phyloP scores from a whole-genome alignment of 2,888 invertebrate genomes.

The Dryobotodes eremita region DNA sequence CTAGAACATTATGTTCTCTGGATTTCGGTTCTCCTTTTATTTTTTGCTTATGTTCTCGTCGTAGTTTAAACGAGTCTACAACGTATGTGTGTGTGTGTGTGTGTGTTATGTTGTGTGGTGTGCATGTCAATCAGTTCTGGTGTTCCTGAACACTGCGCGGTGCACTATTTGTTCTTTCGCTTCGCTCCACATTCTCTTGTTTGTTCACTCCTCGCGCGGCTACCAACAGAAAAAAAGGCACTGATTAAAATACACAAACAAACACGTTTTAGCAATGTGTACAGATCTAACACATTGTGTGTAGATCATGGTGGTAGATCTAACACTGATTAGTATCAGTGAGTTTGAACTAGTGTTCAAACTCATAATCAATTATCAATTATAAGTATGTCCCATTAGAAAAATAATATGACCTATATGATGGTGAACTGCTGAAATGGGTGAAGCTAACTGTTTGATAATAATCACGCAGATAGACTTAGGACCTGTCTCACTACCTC shows the following conservation, averaged over 20 bases:
- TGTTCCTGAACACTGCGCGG: neutral
- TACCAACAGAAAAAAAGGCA: too few species aligned
- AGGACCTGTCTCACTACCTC: neutral
- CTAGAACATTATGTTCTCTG: too few species aligned
- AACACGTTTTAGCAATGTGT: too few species aligned
- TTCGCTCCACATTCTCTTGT: neutral
- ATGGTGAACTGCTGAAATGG: neutral
- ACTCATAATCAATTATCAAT: neutral
- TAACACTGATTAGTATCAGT: too few species aligned
- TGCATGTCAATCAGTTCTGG: constrained; percentile 26
- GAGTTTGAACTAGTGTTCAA: too few species aligned
- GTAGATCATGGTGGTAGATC: too few species aligned
- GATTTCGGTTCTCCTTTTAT: neutral
- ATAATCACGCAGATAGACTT: neutral
- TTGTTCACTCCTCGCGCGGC: neutral
- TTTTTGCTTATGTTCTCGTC: too few species aligned
- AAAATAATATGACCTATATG: neutral
- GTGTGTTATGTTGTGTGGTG: neutral
- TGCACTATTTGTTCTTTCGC: constrained; percentile 11
- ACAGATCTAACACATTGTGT: too few species aligned
- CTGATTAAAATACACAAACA: constrained; percentile 26
- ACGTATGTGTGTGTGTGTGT: neutral
- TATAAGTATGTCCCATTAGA: neutral
- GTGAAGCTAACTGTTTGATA: neutral
- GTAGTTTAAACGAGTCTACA: neutral